Conservation (phyloP, 2,113 vertebrate species). For the Silurus glanis region DNA sequence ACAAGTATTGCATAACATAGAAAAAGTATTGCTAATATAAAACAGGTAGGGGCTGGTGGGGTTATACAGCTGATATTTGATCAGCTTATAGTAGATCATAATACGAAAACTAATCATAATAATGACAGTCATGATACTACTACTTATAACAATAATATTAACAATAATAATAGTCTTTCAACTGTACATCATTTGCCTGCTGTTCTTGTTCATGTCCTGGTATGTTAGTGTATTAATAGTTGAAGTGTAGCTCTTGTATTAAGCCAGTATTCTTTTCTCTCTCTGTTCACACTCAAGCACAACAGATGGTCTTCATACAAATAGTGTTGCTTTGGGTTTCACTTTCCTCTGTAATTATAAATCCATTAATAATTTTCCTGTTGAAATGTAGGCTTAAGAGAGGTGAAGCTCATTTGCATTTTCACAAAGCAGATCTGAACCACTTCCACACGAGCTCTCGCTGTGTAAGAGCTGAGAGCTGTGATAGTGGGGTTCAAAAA, state of each 20-base stretch:
- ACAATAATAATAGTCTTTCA: not conserved
- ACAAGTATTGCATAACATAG: not conserved
- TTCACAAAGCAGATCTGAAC: constrained; percentile 3
- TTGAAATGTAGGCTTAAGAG: constrained; percentile 10
- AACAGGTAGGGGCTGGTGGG: not conserved
- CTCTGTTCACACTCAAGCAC: constrained; percentile 4
- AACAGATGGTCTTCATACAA: constrained; percentile 32
- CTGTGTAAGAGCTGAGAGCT: not conserved
- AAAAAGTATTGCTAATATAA: not conserved
- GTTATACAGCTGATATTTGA: not conserved
- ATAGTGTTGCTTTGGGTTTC: constrained; percentile 22
- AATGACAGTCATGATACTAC: not conserved
- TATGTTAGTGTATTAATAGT: not conserved
- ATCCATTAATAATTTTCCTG: constrained; percentile 28
- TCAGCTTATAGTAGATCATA: not conserved
- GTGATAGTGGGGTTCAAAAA: constrained; percentile 14
- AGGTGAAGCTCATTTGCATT: constrained; percentile 18
- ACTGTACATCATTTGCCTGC: not conserved
- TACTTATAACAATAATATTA: not conserved
- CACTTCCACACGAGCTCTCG: not conserved
- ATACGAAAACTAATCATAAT: not conserved
- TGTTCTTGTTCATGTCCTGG: not conserved
- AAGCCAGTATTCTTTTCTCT: not conserved
- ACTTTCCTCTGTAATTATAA: constrained; percentile 29
- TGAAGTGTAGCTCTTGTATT: not conserved